These are phyloP conservation scores for Gasterosteus nipponicus DNA, from an alignment of 2,113 vertebrate species.

Conservation along the genomic window DNA sequence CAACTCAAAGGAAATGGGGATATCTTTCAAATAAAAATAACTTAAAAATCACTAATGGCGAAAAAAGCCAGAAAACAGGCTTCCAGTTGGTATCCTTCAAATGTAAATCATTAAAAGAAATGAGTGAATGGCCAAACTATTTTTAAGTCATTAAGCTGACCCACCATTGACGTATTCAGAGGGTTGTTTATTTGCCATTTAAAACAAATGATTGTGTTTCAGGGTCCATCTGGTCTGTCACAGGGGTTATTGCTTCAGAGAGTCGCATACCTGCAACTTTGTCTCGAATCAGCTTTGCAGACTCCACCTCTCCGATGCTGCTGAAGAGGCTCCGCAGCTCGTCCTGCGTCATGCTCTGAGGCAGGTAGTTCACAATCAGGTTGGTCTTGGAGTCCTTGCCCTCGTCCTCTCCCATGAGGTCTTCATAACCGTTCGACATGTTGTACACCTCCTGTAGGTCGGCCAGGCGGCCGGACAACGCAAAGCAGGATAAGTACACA, in stretches of 20 bases:
- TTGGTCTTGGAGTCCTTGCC: slow-evolving; percentile 95
- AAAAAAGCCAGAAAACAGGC: slow-evolving; percentile 18
- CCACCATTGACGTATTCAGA: slow-evolving; percentile 34
- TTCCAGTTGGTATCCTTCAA: slow-evolving; percentile 10
- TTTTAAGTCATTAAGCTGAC: slow-evolving; percentile 12
- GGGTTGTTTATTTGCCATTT: slow-evolving; percentile 22
- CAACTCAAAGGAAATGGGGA: slow-evolving; percentile 39
- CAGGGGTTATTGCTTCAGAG: slow-evolving; percentile 22
- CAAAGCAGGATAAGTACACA: slow-evolving; percentile 34
- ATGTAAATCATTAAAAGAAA: not conserved
- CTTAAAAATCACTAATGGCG: slow-evolving; percentile 17
- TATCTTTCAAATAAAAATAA: slow-evolving; percentile 29
- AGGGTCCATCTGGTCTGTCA: not conserved
- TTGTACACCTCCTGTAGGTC: slow-evolving; percentile 86
- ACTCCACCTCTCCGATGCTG: slow-evolving; percentile 97
- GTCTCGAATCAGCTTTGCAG: slow-evolving; percentile 97
- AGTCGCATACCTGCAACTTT: slow-evolving; percentile 92
- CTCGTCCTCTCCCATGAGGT: slow-evolving; percentile 96
- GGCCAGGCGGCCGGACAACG: slow-evolving; percentile 44
- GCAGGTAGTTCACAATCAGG: slow-evolving; percentile 98
- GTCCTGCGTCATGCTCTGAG: slow-evolving; percentile 98
- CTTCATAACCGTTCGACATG: slow-evolving; percentile 99
- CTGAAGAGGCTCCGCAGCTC: slow-evolving; percentile 96
- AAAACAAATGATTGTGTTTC: slow-evolving; percentile 1
- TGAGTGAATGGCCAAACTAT: not conserved